phyloP scores from a whole-genome alignment of 2,113 vertebrate genomes.

The Piaya cayana region DNA sequence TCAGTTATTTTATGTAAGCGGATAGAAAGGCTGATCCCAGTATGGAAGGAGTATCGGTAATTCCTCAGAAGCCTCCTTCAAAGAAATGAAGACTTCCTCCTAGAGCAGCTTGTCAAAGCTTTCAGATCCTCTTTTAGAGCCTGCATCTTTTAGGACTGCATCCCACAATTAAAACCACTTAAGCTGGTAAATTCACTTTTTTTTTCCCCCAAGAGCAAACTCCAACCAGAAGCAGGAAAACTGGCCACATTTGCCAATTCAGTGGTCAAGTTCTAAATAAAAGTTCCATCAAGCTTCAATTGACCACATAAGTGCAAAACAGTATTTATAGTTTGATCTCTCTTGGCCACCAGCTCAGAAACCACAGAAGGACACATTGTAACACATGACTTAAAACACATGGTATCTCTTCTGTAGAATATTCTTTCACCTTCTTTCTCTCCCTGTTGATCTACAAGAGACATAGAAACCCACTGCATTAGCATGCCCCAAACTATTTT shows the following conservation, averaged over 20 bases:
- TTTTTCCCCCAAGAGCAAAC: neutral
- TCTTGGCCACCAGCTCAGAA: conserved; percentile 9
- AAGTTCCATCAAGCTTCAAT: neutral
- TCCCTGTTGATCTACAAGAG: neutral
- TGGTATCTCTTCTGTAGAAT: neutral
- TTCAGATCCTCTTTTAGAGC: neutral
- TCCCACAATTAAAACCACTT: neutral
- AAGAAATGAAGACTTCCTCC: neutral
- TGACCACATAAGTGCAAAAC: neutral
- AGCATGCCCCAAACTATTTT: neutral
- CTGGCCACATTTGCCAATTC: neutral
- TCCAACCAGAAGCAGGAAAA: neutral
- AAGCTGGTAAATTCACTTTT: neutral
- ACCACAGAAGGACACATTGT: neutral
- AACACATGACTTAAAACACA: neutral
- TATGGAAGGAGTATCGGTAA: neutral
- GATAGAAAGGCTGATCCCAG: neutral
- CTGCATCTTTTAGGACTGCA: neutral
- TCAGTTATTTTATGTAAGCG: neutral
- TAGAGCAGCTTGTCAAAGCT: neutral
- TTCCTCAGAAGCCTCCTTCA: neutral
- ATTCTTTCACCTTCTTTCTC: neutral
- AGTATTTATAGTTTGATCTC: neutral
- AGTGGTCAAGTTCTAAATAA: neutral
- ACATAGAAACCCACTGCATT: neutral